Evolutionary conservation across 2,797 vertebrate species (phyloP).

Genomic region (Adrianichthys oophorus): DNA sequence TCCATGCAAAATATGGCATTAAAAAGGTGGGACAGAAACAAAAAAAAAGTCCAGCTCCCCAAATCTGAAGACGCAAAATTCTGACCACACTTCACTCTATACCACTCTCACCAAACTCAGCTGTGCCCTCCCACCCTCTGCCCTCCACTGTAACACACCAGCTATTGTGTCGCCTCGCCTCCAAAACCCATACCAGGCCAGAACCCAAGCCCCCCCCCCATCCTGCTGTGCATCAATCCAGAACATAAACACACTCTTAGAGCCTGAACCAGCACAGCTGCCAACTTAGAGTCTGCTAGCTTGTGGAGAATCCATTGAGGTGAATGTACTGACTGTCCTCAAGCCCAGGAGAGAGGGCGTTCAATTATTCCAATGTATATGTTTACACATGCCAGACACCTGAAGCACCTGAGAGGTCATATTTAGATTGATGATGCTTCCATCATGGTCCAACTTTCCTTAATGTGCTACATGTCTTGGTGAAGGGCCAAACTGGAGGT

Average conservation of each 20-base stretch:
- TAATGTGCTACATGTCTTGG: slow-evolving; percentile 5
- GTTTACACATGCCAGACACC: slow-evolving; percentile 39
- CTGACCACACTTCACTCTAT: too few species aligned
- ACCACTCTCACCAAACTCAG: slow-evolving; percentile 13
- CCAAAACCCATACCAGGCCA: background rate
- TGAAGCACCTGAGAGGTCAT: slow-evolving; percentile 13
- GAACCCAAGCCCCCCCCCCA: background rate
- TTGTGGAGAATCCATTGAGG: slow-evolving; percentile 38
- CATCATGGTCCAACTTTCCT: background rate
- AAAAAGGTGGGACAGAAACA: too few species aligned
- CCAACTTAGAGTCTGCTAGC: slow-evolving; percentile 46
- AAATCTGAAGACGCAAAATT: background rate
- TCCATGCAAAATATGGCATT: too few species aligned
- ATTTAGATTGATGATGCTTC: slow-evolving; percentile 14
- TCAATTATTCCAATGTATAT: slow-evolving; percentile 47
- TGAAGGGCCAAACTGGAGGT: background rate
- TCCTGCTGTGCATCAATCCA: slow-evolving; percentile 21
- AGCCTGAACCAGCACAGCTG: slow-evolving; percentile 51
- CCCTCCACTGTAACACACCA: slow-evolving; percentile 8
- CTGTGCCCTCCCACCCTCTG: background rate
- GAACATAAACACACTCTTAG: slow-evolving; percentile 63
- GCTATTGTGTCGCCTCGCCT: slow-evolving; percentile 1
- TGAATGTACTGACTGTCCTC: slow-evolving; percentile 39
- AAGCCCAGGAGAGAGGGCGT: slow-evolving; percentile 29
- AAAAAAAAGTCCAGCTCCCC: too few species aligned